Conservation (phyloP, 2,888 invertebrate genomes). For the Halocaridina rubra region DNA sequence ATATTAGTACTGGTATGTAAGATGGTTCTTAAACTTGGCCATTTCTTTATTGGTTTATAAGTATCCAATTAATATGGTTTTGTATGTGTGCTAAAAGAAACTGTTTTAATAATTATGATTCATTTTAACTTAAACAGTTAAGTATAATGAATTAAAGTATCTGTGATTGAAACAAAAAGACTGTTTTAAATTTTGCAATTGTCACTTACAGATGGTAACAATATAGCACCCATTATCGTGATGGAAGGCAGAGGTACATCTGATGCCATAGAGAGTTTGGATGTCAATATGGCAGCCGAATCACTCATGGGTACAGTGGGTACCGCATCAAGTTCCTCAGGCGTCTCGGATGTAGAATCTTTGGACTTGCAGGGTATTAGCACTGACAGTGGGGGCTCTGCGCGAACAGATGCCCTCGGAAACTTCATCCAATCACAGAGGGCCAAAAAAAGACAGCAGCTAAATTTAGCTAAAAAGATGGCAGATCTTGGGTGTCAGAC, state of each 20-base stretch:
- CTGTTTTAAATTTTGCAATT: too few species aligned
- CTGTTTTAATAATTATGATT: too few species aligned
- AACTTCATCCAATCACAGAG: conserved; percentile 49
- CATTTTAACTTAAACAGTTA: too few species aligned
- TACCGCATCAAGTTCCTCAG: not conserved
- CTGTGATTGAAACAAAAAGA: too few species aligned
- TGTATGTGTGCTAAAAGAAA: too few species aligned
- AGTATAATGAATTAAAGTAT: too few species aligned
- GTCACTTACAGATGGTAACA: conserved; percentile 41
- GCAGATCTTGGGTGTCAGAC: conserved; percentile 38
- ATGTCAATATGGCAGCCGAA: conserved; percentile 37
- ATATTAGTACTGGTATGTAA: conserved; percentile 24
- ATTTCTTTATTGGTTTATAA: too few species aligned
- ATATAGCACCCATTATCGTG: conserved; percentile 43
- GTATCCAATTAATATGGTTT: too few species aligned
- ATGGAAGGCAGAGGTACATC: conserved; percentile 35
- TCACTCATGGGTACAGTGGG: not conserved
- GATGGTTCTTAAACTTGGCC: too few species aligned
- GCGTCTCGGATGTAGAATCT: conserved; percentile 25
- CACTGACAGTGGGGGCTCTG: conserved; percentile 41
- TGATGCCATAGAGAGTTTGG: conserved; percentile 32
- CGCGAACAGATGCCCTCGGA: conserved; percentile 53
- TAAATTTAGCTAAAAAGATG: conserved; percentile 48
- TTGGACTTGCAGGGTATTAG: conserved; percentile 4
- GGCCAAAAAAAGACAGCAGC: conserved; percentile 50